Percentiles rank a stretch among this genome's conserved stretches.
Conservation (phyloP, 2,113 vertebrate genomes). For the Greenwoodochromis staneri region DNA sequence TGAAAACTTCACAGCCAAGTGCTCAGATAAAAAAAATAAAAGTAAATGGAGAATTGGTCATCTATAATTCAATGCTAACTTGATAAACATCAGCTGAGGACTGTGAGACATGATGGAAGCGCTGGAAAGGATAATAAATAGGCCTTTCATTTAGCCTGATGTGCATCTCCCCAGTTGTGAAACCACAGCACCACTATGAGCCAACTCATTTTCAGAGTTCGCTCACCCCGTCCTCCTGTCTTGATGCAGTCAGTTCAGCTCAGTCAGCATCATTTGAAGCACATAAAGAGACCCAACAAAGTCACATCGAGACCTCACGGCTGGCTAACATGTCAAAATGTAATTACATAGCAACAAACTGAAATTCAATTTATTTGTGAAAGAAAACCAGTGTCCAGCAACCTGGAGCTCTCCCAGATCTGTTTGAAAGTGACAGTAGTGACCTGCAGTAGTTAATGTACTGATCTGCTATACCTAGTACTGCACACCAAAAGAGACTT, state of each 20-base stretch:
- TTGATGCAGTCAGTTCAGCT: background rate
- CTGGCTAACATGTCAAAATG: background rate
- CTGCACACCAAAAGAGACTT: background rate
- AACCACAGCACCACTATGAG: background rate
- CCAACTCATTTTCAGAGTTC: background rate
- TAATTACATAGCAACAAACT: background rate
- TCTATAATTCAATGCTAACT: background rate
- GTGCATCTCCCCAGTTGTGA: background rate
- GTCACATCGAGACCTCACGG: background rate
- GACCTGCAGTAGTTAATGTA: background rate
- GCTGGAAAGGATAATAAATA: background rate
- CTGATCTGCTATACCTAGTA: background rate
- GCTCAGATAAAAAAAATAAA: background rate
- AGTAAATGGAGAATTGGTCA: background rate
- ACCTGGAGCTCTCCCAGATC: background rate
- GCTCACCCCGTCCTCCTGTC: background rate
- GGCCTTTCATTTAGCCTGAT: background rate
- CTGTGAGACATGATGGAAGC: background rate
- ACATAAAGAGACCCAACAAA: background rate
- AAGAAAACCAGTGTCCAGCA: background rate
- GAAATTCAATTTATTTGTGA: background rate
- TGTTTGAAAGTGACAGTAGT: background rate
- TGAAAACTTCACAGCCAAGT: background rate
- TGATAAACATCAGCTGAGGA: background rate
- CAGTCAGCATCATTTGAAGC: background rate